Percentiles rank a stretch among this genome's conserved stretches.
Evolutionary conservation across 2,888 invertebrate genomes (phyloP).

Genomic region (Tryphoninae sp.): DNA sequence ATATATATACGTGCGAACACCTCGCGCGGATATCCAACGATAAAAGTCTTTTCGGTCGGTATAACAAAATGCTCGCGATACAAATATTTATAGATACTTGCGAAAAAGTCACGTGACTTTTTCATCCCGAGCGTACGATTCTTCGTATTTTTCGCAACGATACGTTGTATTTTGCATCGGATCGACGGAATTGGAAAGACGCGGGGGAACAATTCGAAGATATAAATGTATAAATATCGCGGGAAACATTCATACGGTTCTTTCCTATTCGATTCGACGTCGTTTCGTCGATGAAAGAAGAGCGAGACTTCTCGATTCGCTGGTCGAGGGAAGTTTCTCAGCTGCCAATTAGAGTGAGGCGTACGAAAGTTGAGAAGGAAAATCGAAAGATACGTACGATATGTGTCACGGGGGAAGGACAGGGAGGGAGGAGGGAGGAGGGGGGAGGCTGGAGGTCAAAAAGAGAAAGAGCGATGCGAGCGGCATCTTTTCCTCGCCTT

Average conservation of each 20-base stretch:
- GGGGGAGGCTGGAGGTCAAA: background rate
- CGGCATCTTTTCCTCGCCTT: background rate
- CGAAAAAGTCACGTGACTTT: constrained; percentile 3
- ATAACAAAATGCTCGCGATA: constrained; percentile 1
- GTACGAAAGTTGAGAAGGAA: constrained; percentile 4
- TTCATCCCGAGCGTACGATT: background rate
- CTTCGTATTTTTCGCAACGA: background rate
- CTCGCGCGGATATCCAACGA: constrained; percentile 8
- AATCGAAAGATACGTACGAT: background rate
- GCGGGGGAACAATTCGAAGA: background rate
- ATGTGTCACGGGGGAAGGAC: background rate
- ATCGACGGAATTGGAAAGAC: constrained; percentile 8
- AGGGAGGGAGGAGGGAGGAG: no score
- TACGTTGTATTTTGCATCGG: constrained; percentile 6
- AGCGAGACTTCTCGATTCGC: constrained; percentile 4
- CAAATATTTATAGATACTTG: background rate
- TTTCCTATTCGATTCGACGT: background rate
- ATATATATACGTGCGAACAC: background rate
- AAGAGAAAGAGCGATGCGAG: background rate
- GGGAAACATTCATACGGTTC: background rate
- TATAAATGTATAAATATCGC: background rate
- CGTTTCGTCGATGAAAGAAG: background rate
- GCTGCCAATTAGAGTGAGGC: constrained; percentile 20
- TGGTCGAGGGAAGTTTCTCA: constrained; percentile 6
- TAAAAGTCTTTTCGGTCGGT: background rate